These are phyloP conservation scores for Metallyticus violacea DNA, from an alignment of 2,888 invertebrate species.

Conservation along the genomic window DNA sequence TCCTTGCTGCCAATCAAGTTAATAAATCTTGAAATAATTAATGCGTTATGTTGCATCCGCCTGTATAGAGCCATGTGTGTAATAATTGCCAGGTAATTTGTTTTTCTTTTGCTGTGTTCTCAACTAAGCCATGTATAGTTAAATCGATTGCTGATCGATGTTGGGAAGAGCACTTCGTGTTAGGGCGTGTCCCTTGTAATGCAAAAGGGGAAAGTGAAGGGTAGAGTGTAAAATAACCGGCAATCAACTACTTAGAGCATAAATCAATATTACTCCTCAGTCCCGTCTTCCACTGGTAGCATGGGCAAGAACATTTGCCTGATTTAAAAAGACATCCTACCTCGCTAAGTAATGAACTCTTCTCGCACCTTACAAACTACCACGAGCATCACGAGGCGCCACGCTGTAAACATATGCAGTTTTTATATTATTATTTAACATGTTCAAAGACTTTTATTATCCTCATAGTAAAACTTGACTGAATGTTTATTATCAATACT, in stretches of 20 bases:
- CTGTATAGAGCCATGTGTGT: background rate
- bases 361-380: too few species aligned
- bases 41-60: background rate
- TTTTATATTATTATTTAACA: too few species aligned
- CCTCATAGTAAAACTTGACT: too few species aligned
- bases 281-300: background rate
- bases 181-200: background rate
- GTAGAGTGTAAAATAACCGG: background rate
- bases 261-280: background rate
- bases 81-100: background rate
- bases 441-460: too few species aligned
- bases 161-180: background rate
- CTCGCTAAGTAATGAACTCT: too few species aligned
- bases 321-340: too few species aligned
- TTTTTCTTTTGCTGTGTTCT: background rate
- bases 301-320: too few species aligned
- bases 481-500: too few species aligned
- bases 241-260: background rate
- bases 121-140: background rate
- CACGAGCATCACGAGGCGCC: too few species aligned
- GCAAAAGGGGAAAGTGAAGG: background rate
- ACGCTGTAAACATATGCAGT: too few species aligned
- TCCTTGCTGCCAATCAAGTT: too few species aligned
- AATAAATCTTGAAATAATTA: too few species aligned
- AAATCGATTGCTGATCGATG: background rate